Evolutionary conservation across 1,140 invertebrate species (phyloP).

Genomic region (Papilio helenus): DNA sequence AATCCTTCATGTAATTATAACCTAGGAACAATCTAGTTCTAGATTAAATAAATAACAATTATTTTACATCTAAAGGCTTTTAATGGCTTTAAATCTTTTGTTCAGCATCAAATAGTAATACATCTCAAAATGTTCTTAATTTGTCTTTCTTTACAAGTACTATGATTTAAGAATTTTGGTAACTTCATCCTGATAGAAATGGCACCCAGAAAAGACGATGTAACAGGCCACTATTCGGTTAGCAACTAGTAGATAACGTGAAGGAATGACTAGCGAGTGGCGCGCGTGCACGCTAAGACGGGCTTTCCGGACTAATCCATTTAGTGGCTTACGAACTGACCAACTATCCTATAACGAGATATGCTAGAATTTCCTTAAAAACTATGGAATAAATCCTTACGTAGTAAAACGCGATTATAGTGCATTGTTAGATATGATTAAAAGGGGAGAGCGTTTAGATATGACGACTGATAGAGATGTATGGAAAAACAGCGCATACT

Average conservation of each 20-base stretch:
- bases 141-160: too few species aligned
- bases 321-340: conserved; percentile 41
- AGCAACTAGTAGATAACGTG: neutral
- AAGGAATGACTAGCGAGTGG: conserved; percentile 8
- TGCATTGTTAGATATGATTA: too few species aligned
- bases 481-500: too few species aligned
- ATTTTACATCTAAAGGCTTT: neutral
- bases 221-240: neutral
- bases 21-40: neutral
- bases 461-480: too few species aligned
- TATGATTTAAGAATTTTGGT: too few species aligned
- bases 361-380: conserved; percentile 6
- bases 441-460: too few species aligned
- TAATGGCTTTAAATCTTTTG: too few species aligned
- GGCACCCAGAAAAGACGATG: neutral
- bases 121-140: too few species aligned
- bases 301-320: conserved; percentile 24
- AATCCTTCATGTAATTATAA: neutral
- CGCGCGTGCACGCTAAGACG: conserved; percentile 12
- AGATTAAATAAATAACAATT: neutral
- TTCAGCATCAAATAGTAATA: too few species aligned
- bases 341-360: conserved; percentile 20
- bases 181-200: neutral
- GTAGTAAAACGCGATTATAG: too few species aligned
- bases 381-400: neutral